Percentiles rank a stretch among this genome's conserved stretches.
Conservation (phyloP, 2,888 invertebrate genomes). For the Eutolmus rufibarbis region DNA sequence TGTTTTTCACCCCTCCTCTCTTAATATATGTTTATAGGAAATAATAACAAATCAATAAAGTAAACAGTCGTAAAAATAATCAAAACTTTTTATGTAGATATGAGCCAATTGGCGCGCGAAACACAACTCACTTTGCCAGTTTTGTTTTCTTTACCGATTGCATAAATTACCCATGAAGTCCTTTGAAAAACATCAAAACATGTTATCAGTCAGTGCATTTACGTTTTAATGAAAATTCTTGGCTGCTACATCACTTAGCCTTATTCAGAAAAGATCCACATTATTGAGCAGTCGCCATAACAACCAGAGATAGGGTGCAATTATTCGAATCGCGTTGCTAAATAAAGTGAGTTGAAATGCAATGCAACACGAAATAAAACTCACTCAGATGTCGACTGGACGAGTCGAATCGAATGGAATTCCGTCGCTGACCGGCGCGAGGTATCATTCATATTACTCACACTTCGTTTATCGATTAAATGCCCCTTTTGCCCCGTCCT, state of each 20-base stretch:
- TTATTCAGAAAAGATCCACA: not conserved
- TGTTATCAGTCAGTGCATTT: not conserved
- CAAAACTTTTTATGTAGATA: not conserved
- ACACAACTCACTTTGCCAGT: not conserved
- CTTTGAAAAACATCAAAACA: not conserved
- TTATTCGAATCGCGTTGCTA: not conserved
- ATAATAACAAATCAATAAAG: no score
- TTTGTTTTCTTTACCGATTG: not conserved
- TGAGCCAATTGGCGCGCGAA: not conserved
- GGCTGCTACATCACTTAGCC: not conserved
- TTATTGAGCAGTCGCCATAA: not conserved
- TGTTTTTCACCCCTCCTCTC: no score
- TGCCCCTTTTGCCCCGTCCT: slow-evolving; percentile 4
- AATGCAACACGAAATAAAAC: not conserved
- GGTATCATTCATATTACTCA: not conserved
- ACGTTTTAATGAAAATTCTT: not conserved
- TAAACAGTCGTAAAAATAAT: not conserved
- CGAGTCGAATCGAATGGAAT: not conserved
- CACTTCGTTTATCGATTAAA: not conserved
- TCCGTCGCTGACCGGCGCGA: not conserved
- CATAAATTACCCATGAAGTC: not conserved
- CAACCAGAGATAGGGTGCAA: not conserved
- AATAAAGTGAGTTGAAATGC: not conserved
- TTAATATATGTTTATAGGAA: no score
- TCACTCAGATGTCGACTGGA: not conserved